Evolutionary conservation across 1,140 invertebrate genomes (phyloP).

Genomic region (Euborellia annulipes): DNA sequence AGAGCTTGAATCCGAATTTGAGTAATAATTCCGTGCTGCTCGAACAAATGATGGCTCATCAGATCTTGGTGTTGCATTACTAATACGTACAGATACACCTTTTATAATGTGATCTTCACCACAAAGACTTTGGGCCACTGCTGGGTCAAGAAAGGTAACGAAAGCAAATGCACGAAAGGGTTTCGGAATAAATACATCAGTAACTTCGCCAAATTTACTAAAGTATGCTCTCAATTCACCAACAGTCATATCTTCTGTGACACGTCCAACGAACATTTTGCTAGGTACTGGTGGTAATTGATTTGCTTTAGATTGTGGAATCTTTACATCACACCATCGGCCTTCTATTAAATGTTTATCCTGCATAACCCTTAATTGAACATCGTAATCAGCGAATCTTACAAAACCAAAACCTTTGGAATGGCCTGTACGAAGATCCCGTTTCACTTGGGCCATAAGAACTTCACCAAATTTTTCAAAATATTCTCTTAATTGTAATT

Average conservation of each 20-base stretch:
- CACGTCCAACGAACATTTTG: conserved; percentile 91
- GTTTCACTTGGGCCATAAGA: no score
- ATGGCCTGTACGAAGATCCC: conserved; percentile 37
- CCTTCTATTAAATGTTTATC: conserved; percentile 30
- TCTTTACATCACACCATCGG: no score
- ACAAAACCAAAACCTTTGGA: conserved; percentile 53
- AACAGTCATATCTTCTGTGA: conserved; percentile 77
- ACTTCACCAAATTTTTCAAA: conserved; percentile 42
- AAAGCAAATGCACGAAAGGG: conserved; percentile 91
- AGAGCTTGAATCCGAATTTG: no score
- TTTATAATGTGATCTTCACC: conserved; percentile 97
- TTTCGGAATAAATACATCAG: conserved; percentile 91
- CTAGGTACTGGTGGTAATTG: conserved; percentile 53
- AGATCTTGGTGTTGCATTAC: conserved; percentile 73
- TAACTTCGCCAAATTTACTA: conserved; percentile 87
- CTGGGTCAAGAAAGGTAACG: conserved; percentile 88
- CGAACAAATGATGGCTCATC: no score
- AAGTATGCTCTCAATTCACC: conserved; percentile 91
- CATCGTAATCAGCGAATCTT: conserved; percentile 37
- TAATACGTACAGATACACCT: conserved; percentile 85
- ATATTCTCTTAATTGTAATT: conserved; percentile 40
- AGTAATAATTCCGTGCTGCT: no score
- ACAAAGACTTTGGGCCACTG: conserved; percentile 83
- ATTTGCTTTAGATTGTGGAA: no score
- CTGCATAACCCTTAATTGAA: conserved; percentile 28